Evolutionary conservation across 2,113 vertebrate genomes (phyloP), one percentile per base, ranked within the genome.

Genomic region (Eonycteris spelaea): DNA sequence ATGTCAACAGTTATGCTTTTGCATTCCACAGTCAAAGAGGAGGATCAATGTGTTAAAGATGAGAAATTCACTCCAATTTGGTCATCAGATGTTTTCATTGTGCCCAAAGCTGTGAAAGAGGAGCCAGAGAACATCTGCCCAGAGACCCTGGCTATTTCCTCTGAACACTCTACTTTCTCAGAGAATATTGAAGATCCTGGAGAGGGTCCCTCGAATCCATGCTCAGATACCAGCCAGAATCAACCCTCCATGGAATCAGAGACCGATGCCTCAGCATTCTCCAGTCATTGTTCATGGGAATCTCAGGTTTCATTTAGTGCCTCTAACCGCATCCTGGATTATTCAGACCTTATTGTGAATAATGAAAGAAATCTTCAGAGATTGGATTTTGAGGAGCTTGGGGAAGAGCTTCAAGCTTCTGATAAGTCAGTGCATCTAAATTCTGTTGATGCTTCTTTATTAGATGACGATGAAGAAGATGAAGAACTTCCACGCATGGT

Each of bases 401-500:
- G 70, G 21, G 97, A 89, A 98, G 98, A 97, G 18, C 59, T 94
- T 94, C 97, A 94, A 21, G 38, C 75, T 14, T 94, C 97, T 40
- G 97, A 97, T 13, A 86, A 91, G 12, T 94, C 93, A 45, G 68
- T 89, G 7, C 59, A 93, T 77, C 48, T 70, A 1, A 82, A 85
- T 94, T 68, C 94, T 53, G 22, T 73, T 0, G 95, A 96, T 80
- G 70, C 30, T 16, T 70, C 88, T 55, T 6, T 90, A 4, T 45
- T 97, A 85, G 98, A 98, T 7, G 98, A 98, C 0, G 79, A 97
- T 0, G 98, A 99, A 2, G 98, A 99, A 2, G 97, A 99, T 2
- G 98, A 98, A 74, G 98, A 98, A 28, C 98, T 99, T 35, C 99
- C 99, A 0, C 97, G 98, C 0, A 26, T 99, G 55, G 63, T 98